phyloP scores from a whole-genome alignment of 2,888 invertebrate genomes.

The Aporophyla nigra region DNA sequence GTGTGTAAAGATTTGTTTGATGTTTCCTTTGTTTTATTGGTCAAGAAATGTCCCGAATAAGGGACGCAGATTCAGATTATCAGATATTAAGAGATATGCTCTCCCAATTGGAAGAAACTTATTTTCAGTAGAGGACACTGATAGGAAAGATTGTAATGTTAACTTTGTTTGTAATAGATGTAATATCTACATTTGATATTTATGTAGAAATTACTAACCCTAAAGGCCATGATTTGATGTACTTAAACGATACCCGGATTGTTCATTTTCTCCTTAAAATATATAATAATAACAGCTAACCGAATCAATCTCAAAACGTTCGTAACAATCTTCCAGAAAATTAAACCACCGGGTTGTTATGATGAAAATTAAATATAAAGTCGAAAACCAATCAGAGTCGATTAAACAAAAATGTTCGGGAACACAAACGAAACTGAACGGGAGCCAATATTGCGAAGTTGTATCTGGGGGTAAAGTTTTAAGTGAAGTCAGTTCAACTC shows the following conservation, averaged over 20 bases:
- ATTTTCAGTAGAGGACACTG: background rate
- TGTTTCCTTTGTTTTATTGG: background rate
- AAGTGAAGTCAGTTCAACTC: conserved; percentile 76
- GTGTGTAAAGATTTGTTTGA: background rate
- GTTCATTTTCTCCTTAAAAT: conserved; percentile 21
- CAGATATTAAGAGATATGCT: background rate
- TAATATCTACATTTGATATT: background rate
- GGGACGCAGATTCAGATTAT: no score
- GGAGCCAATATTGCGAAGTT: conserved; percentile 72
- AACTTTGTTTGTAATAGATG: background rate
- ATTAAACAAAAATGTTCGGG: conserved; percentile 63
- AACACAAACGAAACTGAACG: conserved; percentile 65
- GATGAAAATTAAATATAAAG: conserved; percentile 59
- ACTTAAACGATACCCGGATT: background rate
- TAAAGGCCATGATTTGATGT: background rate
- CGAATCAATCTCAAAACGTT: conserved; percentile 24
- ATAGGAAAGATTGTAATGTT: background rate
- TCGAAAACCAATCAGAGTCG: conserved; percentile 63
- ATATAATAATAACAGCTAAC: conserved; percentile 23
- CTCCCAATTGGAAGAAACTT: background rate
- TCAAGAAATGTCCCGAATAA: no score
- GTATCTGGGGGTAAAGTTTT: conserved; percentile 75
- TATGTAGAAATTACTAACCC: no score
- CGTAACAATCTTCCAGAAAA: conserved; percentile 29
- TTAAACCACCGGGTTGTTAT: conserved; percentile 36